phyloP scores from a whole-genome alignment of 2,113 vertebrate genomes.

The Aphyosemion australe region DNA sequence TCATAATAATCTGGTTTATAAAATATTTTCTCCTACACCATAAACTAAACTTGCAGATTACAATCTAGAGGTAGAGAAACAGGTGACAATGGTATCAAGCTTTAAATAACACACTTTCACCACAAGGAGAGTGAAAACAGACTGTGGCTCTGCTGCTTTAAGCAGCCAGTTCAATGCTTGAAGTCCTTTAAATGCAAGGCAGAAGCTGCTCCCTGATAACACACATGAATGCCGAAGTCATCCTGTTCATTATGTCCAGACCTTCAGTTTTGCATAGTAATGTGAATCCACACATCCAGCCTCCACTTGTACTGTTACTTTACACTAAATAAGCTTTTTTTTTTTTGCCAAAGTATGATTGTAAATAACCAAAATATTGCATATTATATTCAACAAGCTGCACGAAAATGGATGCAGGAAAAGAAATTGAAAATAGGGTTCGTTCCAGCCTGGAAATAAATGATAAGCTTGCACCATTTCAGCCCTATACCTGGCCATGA shows the following conservation, averaged over 20 bases:
- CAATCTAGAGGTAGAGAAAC: constrained; percentile 4
- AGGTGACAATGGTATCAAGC: too few relatives aligned
- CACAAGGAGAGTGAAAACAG: not conserved
- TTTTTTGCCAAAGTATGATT: constrained; percentile 20
- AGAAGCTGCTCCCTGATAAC: constrained; percentile 24
- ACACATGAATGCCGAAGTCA: constrained; percentile 31
- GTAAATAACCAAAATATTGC: constrained; percentile 1
- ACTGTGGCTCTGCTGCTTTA: not conserved
- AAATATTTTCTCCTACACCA: not conserved
- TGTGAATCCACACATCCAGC: constrained; percentile 21
- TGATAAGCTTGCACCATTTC: constrained; percentile 32
- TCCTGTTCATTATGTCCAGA: constrained; percentile 33
- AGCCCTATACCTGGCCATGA: constrained; percentile 29
- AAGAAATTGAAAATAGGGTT: constrained; percentile 15
- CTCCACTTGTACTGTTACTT: not conserved
- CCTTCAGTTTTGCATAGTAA: constrained; percentile 43
- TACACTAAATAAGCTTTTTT: not conserved
- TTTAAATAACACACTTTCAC: too few relatives aligned
- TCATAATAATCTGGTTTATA: not conserved
- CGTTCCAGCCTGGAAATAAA: constrained; percentile 26
- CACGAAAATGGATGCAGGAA: constrained; percentile 15
- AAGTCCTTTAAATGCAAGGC: constrained; percentile 34
- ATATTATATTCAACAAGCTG: not conserved
- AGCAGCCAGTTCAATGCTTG: not conserved
- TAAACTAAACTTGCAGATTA: constrained; percentile 7